phyloP scores from a whole-genome alignment of 2,113 vertebrate genomes.

The Poecilia latipinna region DNA sequence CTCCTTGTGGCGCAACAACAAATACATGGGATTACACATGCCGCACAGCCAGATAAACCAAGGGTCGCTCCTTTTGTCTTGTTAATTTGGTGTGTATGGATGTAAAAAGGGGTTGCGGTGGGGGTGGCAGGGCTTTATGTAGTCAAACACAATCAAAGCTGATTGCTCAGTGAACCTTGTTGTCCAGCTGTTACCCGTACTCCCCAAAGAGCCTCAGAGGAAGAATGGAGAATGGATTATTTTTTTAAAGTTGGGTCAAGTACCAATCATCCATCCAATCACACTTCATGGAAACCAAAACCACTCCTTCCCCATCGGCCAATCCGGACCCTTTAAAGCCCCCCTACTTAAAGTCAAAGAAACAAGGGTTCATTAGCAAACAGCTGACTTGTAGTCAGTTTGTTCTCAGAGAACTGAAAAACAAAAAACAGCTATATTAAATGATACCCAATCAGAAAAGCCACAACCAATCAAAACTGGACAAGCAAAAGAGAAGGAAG shows the following conservation, averaged over 20 bases:
- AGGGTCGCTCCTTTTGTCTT: slow-evolving; percentile 2
- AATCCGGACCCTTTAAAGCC: slow-evolving; percentile 31
- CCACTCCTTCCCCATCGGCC: slow-evolving; percentile 27
- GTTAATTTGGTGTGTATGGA: slow-evolving; percentile 21
- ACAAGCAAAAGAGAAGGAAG: neutral
- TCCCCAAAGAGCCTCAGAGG: slow-evolving; percentile 7
- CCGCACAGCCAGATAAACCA: slow-evolving; percentile 27
- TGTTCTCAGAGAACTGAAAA: neutral
- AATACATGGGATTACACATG: slow-evolving; percentile 35
- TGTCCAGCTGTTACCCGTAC: slow-evolving; percentile 28
- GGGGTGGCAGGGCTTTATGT: slow-evolving; percentile 20
- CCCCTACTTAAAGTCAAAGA: slow-evolving; percentile 21
- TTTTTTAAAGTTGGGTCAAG: slow-evolving; percentile 38
- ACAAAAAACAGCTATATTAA: neutral
- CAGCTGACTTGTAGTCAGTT: slow-evolving; percentile 38
- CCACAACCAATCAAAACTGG: neutral
- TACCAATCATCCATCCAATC: slow-evolving; percentile 64
- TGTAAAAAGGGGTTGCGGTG: slow-evolving; percentile 1
- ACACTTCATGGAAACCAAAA: slow-evolving; percentile 5
- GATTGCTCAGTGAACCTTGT: slow-evolving; percentile 66
- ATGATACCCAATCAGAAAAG: neutral
- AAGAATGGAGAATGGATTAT: neutral
- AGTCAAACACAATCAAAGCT: slow-evolving; percentile 63
- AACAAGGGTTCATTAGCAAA: slow-evolving; percentile 20
- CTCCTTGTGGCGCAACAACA: slow-evolving; percentile 33